Conservation (phyloP, 2,888 invertebrate genomes). For the Hydrotaea diabolus region DNA sequence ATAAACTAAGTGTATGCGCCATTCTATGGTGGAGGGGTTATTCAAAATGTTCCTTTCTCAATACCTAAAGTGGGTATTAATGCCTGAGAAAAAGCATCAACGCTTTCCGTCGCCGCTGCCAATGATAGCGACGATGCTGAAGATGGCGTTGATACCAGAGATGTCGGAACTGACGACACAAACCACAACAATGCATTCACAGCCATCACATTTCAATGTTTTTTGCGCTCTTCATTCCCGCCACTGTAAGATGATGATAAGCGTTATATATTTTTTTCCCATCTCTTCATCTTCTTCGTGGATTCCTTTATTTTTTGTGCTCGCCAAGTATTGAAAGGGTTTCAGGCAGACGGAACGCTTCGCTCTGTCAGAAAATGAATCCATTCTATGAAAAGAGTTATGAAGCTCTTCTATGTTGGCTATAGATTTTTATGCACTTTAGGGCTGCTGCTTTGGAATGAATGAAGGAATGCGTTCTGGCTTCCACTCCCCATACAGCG, state of each 20-base stretch:
- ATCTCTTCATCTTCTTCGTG: not conserved
- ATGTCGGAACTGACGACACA: slow-evolving; percentile 6
- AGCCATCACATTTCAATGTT: slow-evolving; percentile 29
- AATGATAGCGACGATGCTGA: not conserved
- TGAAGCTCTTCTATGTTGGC: not conserved
- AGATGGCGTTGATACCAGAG: not conserved
- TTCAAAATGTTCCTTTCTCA: not conserved
- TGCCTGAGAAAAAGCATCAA: not conserved
- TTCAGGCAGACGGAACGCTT: slow-evolving; percentile 23
- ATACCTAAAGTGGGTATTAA: not conserved
- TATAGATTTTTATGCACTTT: slow-evolving; percentile 22
- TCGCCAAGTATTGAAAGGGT: slow-evolving; percentile 35
- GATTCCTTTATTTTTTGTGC: not conserved
- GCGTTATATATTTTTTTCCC: slow-evolving; percentile 12
- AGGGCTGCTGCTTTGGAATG: not conserved
- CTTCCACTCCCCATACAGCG: no score
- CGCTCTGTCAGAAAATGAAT: not conserved
- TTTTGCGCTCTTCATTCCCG: not conserved
- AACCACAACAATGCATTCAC: slow-evolving; percentile 36
- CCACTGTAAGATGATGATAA: slow-evolving; percentile 29
- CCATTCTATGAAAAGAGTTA: slow-evolving; percentile 12
- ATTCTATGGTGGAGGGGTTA: no score
- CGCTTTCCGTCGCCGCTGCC: slow-evolving; percentile 1
- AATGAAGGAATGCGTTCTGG: slow-evolving; percentile 11
- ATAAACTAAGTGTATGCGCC: no score